Conservation (phyloP, 1,140 invertebrate species). For the Brachionus rubens region DNA sequence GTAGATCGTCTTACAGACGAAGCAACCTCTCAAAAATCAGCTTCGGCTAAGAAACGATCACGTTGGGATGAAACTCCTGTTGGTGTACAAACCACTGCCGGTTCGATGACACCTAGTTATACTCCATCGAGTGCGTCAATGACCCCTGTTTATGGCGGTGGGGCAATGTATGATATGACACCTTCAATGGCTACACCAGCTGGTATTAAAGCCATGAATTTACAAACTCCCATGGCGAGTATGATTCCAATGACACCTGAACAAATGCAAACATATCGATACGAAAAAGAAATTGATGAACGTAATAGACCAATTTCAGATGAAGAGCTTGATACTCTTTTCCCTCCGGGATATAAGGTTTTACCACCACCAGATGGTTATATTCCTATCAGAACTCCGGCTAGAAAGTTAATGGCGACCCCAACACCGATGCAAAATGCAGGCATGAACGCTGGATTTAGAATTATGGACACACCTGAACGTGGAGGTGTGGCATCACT, state of each 20-base stretch:
- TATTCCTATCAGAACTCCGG: conserved; percentile 92
- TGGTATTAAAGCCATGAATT: conserved; percentile 90
- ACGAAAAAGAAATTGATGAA: conserved; percentile 98
- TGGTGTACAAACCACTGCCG: conserved; percentile 52
- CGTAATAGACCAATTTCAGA: conserved; percentile 90
- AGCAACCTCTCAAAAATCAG: conserved; percentile 52
- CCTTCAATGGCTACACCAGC: conserved; percentile 72
- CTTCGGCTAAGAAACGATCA: conserved; percentile 72
- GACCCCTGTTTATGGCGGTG: conserved; percentile 57
- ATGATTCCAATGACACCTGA: conserved; percentile 96
- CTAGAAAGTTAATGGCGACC: conserved; percentile 90
- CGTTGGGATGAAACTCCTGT: conserved; percentile 75
- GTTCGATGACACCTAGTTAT: conserved; percentile 54
- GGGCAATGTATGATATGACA: conserved; percentile 55
- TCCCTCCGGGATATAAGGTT: conserved; percentile 95
- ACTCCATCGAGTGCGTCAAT: conserved; percentile 66
- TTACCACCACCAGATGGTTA: conserved; percentile 91
- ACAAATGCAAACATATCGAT: conserved; percentile 94
- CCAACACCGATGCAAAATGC: conserved; percentile 77
- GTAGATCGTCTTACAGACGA: conserved; percentile 73
- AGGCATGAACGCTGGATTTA: conserved; percentile 82
- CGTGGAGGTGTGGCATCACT: conserved; percentile 69
- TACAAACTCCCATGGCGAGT: conserved; percentile 92
- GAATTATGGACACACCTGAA: conserved; percentile 74
- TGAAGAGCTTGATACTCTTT: conserved; percentile 93